Percentiles rank a stretch among this genome's conserved stretches.
phyloP scores from a whole-genome alignment of 2,888 invertebrate genomes.

The Drosophila acutilabella region DNA sequence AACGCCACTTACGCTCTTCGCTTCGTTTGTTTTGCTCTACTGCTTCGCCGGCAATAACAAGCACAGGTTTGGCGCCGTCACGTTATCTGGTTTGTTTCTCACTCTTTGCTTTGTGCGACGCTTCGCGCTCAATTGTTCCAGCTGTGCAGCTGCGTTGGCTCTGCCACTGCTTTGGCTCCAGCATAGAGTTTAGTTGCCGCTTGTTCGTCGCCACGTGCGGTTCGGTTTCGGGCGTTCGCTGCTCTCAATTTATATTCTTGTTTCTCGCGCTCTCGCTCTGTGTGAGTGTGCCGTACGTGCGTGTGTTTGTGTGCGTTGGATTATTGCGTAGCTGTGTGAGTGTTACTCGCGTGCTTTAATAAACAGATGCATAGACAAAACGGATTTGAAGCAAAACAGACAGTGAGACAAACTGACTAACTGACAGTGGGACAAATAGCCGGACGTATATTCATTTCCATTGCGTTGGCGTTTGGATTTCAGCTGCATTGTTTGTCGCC shows the following conservation, averaged over 20 bases:
- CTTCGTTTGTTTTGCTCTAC: slow-evolving; percentile 68
- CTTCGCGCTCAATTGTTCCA: slow-evolving; percentile 55
- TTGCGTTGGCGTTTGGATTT: slow-evolving; percentile 60
- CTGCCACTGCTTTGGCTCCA: slow-evolving; percentile 40
- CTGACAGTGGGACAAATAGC: background rate
- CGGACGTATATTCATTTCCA: slow-evolving; percentile 47
- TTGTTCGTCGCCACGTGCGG: slow-evolving; percentile 76
- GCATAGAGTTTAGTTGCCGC: slow-evolving; percentile 72
- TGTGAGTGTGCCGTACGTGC: slow-evolving; percentile 35
- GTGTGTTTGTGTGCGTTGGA: slow-evolving; percentile 12
- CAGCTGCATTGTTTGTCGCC: slow-evolving; percentile 32
- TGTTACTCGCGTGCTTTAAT: slow-evolving; percentile 52
- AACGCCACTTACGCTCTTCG: slow-evolving; percentile 23
- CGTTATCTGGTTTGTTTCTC: slow-evolving; percentile 35
- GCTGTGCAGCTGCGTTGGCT: slow-evolving; percentile 38
- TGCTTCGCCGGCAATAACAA: slow-evolving; percentile 71
- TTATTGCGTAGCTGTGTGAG: slow-evolving; percentile 39
- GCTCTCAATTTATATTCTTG: background rate
- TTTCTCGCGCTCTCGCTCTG: slow-evolving; percentile 6
- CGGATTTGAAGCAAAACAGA: slow-evolving; percentile 25
- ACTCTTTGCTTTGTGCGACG: slow-evolving; percentile 45
- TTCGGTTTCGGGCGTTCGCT: slow-evolving; percentile 58
- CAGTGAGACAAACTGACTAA: slow-evolving; percentile 12
- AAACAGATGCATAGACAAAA: slow-evolving; percentile 34
- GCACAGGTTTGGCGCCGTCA: slow-evolving; percentile 42